Base-by-base conservation (phyloP, 2,888 invertebrate species). In the Lordiphosa fenestrarum region DNA sequence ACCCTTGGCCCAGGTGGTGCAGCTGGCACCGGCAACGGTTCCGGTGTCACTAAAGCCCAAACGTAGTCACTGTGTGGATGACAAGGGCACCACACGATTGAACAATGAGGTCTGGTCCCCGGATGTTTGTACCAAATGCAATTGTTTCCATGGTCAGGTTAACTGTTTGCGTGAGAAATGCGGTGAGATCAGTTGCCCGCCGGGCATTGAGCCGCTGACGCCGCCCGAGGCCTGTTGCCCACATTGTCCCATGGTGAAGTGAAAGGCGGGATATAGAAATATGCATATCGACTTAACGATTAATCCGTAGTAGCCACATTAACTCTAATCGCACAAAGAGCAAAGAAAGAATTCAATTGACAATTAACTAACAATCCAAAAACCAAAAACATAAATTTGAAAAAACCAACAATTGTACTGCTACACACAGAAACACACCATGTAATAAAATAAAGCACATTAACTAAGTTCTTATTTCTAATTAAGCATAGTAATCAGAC, bases 101-200 rank as follows among this genome's bases (percentile, higher is more conserved):
- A 89, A 90, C 71, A 90, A 90, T 56, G 91, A 91, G 71, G 83
- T 87, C 38, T 91, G 91, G 91, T 77, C 87, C 5, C 86, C 86
- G 55, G 90, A 91, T 68, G 87, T 86, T 25, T 91, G 91, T 73
- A 91, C 90, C 44, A 88, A 88, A 56, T 91, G 91, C 69, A 87
- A 88, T 62, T 91, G 91, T 63, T 88, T 90, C 85, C 89, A 88
- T 54, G 88, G 87, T 12, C 90, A 90, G 71, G 87, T 91, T 4
- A 90, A 89, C 35, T 91, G 91, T 58, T 86, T 89, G 59, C 88
- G 87, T 49, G 87, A 90, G 57, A 88, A 87, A 53, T 91, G 91
- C 66, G 87, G 88, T 6, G 78, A 86, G 25, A 66, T 89, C 0
- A 83, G 82, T 36, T 91, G 91, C 71, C 76, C 85, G 52, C 82